Evolutionary conservation across 2,888 invertebrate genomes (phyloP), one percentile per base, ranked within the genome.

Genomic region (Mimas tiliae): DNA sequence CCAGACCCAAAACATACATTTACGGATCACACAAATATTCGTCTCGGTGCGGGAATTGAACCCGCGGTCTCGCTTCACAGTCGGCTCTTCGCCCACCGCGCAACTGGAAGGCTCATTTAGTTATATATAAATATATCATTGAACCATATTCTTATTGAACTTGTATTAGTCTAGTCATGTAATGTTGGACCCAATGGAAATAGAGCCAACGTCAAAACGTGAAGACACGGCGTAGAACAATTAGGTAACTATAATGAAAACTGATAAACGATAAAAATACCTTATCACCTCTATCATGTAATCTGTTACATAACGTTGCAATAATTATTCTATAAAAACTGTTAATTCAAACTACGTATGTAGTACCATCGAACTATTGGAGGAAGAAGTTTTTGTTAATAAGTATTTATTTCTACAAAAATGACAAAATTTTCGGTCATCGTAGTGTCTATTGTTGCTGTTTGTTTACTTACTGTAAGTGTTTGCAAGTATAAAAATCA

Each of bases 261-360:
- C 12, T 58, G 33, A 55, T 53, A 58, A 58, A 33, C 45, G 21
- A 52, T 50, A 58, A 55, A 67, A 63, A 42, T 19, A 16, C 50
- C 19, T 58, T 66, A 62, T 50, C 64, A 52, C 9, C 68, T n/a
- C 27, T 64, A 65, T 65, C 34, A 52, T 11, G 27, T 50, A 62
- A 50, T 50, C 42, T 45, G 51, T 70, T 69, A 38, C 67, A 63
- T 34, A 70, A 76, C 73, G 70, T 72, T 67, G 73, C 64, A 72
- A 72, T 62, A 34, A 50, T 34, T 50, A 45, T 33, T 70, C 69
- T 74, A 74, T 76, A 74, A 75, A 74, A 75, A 68, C 68, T 71
- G 69, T 74, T 67, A 65, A 11, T 16, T 67, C 66, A 33, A 58
- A 52, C 48, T 65, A 66, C 66, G 69, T 67, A 58, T 58, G 19